phyloP scores from a whole-genome alignment of 2,888 invertebrate species.

The Drosophila setosimentum region DNA sequence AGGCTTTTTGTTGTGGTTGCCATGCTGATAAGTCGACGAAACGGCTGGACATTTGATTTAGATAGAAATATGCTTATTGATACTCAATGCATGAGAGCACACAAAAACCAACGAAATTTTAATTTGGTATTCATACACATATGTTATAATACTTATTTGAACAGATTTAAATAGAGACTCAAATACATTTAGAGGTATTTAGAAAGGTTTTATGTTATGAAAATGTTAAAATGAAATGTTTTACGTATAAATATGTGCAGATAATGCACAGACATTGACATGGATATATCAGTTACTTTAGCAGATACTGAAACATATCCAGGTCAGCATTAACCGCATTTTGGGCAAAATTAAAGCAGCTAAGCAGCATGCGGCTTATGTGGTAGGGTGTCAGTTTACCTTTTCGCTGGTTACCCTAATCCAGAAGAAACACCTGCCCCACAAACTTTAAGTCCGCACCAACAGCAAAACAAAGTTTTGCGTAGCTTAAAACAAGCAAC shows the following conservation, averaged over 20 bases:
- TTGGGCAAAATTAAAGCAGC: slow-evolving; percentile 11
- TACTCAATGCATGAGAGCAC: neutral
- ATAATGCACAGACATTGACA: neutral
- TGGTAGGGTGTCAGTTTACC: slow-evolving; percentile 29
- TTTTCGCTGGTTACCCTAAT: slow-evolving; percentile 40
- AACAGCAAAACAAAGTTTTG: slow-evolving; percentile 64
- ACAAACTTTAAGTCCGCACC: slow-evolving; percentile 73
- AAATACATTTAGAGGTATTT: neutral
- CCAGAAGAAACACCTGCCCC: slow-evolving; percentile 72
- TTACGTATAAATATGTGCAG: neutral
- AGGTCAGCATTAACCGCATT: slow-evolving; percentile 11
- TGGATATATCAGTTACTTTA: neutral
- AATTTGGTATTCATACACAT: neutral
- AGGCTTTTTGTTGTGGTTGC: slow-evolving; percentile 65
- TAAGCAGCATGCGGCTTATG: slow-evolving; percentile 29
- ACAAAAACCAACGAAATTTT: neutral
- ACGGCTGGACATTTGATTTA: neutral
- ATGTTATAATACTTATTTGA: neutral
- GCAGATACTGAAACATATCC: neutral
- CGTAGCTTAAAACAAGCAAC: slow-evolving; percentile 51
- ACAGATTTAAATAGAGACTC: neutral
- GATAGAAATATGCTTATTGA: slow-evolving; percentile 1
- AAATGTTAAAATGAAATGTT: neutral
- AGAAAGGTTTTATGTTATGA: too few species aligned
- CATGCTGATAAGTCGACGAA: slow-evolving; percentile 58